A percentile compares a stretch with the other conserved stretches of the same genome.
These are phyloP conservation scores for Apis dorsata DNA, from an alignment of 1,140 invertebrate species.

Conservation along the genomic window DNA sequence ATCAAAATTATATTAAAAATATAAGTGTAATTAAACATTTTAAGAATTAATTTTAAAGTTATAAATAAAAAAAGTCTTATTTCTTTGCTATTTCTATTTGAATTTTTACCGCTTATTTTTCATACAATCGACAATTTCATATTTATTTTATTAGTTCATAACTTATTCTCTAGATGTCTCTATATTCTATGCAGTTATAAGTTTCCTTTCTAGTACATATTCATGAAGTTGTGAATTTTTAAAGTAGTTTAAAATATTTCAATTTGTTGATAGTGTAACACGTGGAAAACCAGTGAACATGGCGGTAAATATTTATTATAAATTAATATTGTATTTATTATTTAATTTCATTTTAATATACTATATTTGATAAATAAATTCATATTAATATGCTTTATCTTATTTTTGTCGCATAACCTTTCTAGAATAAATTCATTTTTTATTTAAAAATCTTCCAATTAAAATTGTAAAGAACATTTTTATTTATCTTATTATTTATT, in stretches of 20 bases:
- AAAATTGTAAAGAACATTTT: not conserved
- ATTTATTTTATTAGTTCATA: not conserved
- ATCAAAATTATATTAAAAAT: not conserved
- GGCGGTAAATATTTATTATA: constrained; percentile 38
- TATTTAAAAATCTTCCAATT: too few species aligned
- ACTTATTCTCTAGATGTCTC: not conserved
- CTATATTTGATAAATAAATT: not conserved
- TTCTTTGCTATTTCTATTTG: not conserved
- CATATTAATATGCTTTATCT: not conserved
- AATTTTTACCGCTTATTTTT: not conserved
- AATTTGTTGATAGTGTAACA: not conserved
- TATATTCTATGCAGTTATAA: not conserved
- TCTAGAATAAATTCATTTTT: not conserved
- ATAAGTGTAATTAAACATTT: not conserved
- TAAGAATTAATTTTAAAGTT: not conserved
- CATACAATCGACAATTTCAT: not conserved
- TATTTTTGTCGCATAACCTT: constrained; percentile 25
- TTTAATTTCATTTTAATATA: not conserved
- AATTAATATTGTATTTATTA: constrained; percentile 5
- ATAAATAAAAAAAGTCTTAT: not conserved
- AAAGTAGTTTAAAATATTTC: not conserved
- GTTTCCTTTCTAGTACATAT: not conserved
- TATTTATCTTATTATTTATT: not conserved
- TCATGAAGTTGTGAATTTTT: not conserved
- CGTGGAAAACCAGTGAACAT: constrained; percentile 13